Conservation (phyloP, 2,888 invertebrate species). For the Homarus gammarus region DNA sequence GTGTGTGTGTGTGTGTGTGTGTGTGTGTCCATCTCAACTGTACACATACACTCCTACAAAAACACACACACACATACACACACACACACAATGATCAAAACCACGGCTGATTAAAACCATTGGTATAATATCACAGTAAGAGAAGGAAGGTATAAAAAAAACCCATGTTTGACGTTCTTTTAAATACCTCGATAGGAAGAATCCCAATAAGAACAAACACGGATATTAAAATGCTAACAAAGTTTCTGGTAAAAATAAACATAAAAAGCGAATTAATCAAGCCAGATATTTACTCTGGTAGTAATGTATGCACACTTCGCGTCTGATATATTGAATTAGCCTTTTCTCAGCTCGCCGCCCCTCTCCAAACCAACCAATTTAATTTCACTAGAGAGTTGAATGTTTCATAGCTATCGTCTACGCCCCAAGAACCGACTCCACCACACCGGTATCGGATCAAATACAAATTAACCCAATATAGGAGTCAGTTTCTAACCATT, state of each 20-base stretch:
- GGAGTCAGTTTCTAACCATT: too few relatives aligned
- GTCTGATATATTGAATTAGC: slow-evolving; percentile 75
- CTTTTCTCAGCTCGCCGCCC: slow-evolving; percentile 63
- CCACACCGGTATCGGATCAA: too few relatives aligned
- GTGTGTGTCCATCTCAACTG: too few relatives aligned
- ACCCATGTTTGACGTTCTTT: slow-evolving; percentile 14
- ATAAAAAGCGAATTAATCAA: slow-evolving; percentile 73
- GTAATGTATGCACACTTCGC: slow-evolving; percentile 74
- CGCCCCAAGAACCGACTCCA: neutral
- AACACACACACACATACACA: too few relatives aligned
- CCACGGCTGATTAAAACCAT: too few relatives aligned
- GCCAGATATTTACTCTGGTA: slow-evolving; percentile 70
- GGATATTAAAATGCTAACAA: slow-evolving; percentile 72
- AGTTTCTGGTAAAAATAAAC: slow-evolving; percentile 64
- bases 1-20: too few relatives aligned
- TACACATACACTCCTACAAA: too few relatives aligned
- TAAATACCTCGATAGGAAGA: slow-evolving; percentile 49
- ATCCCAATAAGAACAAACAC: slow-evolving; percentile 53
- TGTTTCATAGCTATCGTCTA: slow-evolving; percentile 59
- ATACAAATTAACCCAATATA: too few relatives aligned
- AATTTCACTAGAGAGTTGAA: slow-evolving; percentile 52
- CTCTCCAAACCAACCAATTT: slow-evolving; percentile 31
- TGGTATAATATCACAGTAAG: neutral
- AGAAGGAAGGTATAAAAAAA: slow-evolving; percentile 16
- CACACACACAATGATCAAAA: too few relatives aligned